Evolutionary conservation across 2,113 vertebrate species (phyloP).

Genomic region (Bufo bufo): DNA sequence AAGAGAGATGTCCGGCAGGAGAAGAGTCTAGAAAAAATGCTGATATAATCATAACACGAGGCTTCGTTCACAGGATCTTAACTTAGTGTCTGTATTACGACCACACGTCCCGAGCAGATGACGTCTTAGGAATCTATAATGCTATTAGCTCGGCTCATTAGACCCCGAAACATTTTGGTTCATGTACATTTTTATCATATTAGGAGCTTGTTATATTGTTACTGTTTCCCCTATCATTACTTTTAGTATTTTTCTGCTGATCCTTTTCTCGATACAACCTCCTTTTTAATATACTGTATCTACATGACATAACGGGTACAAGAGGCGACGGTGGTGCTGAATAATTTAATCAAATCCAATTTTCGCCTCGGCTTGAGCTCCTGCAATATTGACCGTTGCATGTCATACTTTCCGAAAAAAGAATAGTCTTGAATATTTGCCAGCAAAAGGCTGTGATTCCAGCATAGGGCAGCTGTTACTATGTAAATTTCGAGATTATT

Average conservation of each 20-base stretch:
- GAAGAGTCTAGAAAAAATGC: too few species aligned
- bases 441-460: not conserved
- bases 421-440: not conserved
- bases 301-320: not conserved
- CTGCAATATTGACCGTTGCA: not conserved
- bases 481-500: conserved; percentile 14
- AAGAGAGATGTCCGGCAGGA: too few species aligned
- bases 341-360: not conserved
- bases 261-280: not conserved
- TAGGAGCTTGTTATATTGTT: too few species aligned
- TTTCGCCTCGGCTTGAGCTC: not conserved
- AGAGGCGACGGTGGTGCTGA: not conserved
- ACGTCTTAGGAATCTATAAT: not conserved
- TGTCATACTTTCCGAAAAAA: not conserved
- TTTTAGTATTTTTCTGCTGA: not conserved
- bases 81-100: not conserved
- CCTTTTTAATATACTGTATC: not conserved
- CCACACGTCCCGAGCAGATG: too few species aligned
- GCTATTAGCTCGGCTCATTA: not conserved
- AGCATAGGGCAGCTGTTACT: not conserved
- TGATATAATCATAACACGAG: too few species aligned
- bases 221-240: not conserved
- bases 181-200: not conserved
- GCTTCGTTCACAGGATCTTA: too few species aligned
- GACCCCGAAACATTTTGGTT: not conserved